Evolutionary conservation across 2,113 vertebrate genomes (phyloP).

Genomic region (Ceratotherium simum): DNA sequence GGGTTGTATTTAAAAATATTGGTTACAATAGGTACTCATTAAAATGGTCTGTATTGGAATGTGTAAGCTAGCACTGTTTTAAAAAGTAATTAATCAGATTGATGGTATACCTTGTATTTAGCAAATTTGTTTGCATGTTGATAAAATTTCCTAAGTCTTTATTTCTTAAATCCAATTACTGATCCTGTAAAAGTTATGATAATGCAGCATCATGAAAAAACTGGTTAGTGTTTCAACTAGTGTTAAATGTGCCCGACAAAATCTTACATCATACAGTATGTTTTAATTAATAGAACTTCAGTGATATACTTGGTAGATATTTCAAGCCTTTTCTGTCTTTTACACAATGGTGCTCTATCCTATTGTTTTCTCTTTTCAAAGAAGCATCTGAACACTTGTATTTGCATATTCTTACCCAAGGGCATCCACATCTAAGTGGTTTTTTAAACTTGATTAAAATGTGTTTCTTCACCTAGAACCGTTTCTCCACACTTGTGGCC

Average conservation of each 20-base stretch:
- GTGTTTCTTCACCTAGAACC: constrained; percentile 71
- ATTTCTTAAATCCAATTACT: constrained; percentile 80
- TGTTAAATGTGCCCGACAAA: constrained; percentile 85
- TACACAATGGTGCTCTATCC: constrained; percentile 88
- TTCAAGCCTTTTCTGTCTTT: constrained; percentile 87
- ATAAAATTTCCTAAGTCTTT: constrained; percentile 79
- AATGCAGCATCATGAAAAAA: constrained; percentile 85
- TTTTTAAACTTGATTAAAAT: constrained; percentile 69
- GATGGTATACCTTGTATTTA: constrained; percentile 85
- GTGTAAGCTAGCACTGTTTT: constrained; percentile 80
- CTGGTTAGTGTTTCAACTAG: constrained; percentile 84
- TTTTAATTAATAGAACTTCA: constrained; percentile 83
- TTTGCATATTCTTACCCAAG: constrained; percentile 84
- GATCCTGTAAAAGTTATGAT: constrained; percentile 87
- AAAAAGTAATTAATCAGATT: constrained; percentile 80
- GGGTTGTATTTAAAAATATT: constrained; percentile 80
- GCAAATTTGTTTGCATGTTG: constrained; percentile 85
- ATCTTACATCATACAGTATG: constrained; percentile 84
- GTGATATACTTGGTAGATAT: constrained; percentile 84
- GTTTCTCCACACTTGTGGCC: constrained; percentile 75
- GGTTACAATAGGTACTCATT: constrained; percentile 78
- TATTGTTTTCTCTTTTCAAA: constrained; percentile 77
- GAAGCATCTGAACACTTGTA: constrained; percentile 83
- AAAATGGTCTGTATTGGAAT: constrained; percentile 81
- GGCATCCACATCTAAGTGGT: constrained; percentile 79